A percentile compares a stretch with the other conserved stretches of the same genome.
Evolutionary conservation across 2,113 vertebrate genomes (phyloP).

Genomic region (Nansenia antarctica): DNA sequence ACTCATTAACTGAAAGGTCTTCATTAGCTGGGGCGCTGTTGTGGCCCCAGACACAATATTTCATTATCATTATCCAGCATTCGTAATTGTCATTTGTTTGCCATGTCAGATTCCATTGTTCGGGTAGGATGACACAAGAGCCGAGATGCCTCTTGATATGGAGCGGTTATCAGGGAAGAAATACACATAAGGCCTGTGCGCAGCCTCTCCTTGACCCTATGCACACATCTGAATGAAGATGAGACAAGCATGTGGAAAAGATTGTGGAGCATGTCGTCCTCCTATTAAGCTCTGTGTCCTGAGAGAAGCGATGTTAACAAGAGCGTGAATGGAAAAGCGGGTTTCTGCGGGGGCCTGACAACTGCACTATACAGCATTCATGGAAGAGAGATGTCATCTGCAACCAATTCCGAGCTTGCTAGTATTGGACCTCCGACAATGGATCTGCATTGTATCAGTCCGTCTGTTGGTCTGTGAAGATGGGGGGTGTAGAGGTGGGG

Average conservation of each 20-base stretch:
- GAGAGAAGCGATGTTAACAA: conserved; percentile 36
- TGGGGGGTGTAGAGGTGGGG: no score
- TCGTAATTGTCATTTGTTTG: conserved; percentile 67
- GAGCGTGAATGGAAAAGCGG: conserved; percentile 50
- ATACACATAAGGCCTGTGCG: conserved; percentile 22
- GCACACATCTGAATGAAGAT: conserved; percentile 46
- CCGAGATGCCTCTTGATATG: conserved; percentile 34
- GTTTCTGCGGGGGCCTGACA: conserved; percentile 35
- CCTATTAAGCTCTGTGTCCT: conserved; percentile 33
- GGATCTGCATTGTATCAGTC: conserved; percentile 49
- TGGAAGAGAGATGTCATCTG: conserved; percentile 38
- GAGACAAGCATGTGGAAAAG: conserved; percentile 49
- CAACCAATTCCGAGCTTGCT: conserved; percentile 44
- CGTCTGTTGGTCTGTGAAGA: conserved; percentile 25
- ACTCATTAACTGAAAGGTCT: conserved; percentile 67
- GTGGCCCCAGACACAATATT: conserved; percentile 47
- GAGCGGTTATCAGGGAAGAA: conserved; percentile 35
- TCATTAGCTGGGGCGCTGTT: conserved; percentile 55
- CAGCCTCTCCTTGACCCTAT: conserved; percentile 31
- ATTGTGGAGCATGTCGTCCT: conserved; percentile 38
- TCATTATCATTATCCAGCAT: conserved; percentile 64
- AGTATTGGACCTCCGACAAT: conserved; percentile 29
- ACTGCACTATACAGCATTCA: conserved; percentile 27
- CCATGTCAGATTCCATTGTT: conserved; percentile 64
- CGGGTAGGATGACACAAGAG: conserved; percentile 35